Evolutionary conservation across 2,888 invertebrate genomes (phyloP).

Genomic region (Camponotus fellah): DNA sequence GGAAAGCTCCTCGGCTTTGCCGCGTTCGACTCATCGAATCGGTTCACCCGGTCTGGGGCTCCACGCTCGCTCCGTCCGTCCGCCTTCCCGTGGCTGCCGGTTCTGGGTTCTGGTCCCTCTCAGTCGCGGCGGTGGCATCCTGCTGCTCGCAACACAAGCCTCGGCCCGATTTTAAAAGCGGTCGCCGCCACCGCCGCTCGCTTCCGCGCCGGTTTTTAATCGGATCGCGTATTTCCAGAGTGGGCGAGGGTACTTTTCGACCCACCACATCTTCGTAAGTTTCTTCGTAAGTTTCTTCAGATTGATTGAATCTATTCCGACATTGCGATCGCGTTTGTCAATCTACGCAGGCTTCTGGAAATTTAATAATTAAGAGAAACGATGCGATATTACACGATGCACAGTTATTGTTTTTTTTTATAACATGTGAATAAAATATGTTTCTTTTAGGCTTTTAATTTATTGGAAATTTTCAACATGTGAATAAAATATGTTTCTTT

Average conservation of each 20-base stretch:
- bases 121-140: slow-evolving; percentile 75
- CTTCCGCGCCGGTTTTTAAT: slow-evolving; percentile 40
- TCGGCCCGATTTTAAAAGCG: slow-evolving; percentile 24
- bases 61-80: neutral
- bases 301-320: neutral
- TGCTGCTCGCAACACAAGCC: slow-evolving; percentile 70
- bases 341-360: neutral
- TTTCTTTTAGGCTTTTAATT: neutral
- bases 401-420: neutral
- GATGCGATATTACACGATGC: neutral
- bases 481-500: neutral
- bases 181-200: slow-evolving; percentile 2
- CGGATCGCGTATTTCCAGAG: slow-evolving; percentile 35
- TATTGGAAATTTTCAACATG: too few species aligned
- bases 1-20: slow-evolving; percentile 43
- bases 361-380: neutral
- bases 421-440: neutral
- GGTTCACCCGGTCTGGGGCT: slow-evolving; percentile 31
- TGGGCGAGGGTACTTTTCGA: slow-evolving; percentile 3
- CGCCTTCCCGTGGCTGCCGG: slow-evolving; percentile 29
- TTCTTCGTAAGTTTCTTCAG: slow-evolving; percentile 2
- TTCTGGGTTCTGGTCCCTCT: slow-evolving; percentile 61
- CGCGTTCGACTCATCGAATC: slow-evolving; percentile 47
- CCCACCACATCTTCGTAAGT: slow-evolving; percentile 21
- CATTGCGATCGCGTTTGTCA: neutral